These are phyloP conservation scores for Mizuhopecten yessoensis DNA, from an alignment of 1,140 invertebrate species.

Conservation along the genomic window DNA sequence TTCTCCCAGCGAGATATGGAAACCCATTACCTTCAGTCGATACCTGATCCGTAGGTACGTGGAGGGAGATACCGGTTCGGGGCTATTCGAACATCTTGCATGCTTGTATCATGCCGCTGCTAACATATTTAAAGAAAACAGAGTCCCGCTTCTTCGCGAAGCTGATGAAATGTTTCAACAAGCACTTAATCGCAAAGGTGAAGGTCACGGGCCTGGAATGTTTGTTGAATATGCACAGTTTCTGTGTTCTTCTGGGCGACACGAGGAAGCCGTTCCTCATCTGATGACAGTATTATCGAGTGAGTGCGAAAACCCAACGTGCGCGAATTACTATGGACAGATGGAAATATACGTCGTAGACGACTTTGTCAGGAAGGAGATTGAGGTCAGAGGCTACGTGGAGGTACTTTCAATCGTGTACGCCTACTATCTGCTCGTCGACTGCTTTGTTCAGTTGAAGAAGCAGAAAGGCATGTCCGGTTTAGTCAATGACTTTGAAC, in stretches of 20 bases:
- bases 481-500: constrained; percentile 51
- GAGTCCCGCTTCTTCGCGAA: constrained; percentile 41
- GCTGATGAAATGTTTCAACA: constrained; percentile 56
- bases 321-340: constrained; percentile 60
- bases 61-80: constrained; percentile 51
- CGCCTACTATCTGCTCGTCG: constrained; percentile 58
- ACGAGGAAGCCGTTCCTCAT: constrained; percentile 55
- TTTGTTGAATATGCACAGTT: constrained; percentile 62
- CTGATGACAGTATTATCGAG: constrained; percentile 47
- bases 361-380: constrained; percentile 54
- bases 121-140: constrained; percentile 52
- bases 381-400: constrained; percentile 45
- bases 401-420: constrained; percentile 57
- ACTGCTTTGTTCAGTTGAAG: constrained; percentile 49
- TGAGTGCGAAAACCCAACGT: constrained; percentile 53
- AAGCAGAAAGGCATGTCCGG: constrained; percentile 42
- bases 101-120: constrained; percentile 60
- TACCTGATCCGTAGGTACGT: constrained; percentile 58
- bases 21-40: constrained; percentile 58
- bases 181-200: constrained; percentile 57
- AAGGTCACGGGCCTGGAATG: constrained; percentile 62
- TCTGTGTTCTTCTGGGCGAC: constrained; percentile 51
- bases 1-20: constrained; percentile 58
- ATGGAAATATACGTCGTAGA: constrained; percentile 58
- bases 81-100: constrained; percentile 57